Base-by-base conservation (phyloP, 2,888 invertebrate genomes). In the Eupsilia transversa region DNA sequence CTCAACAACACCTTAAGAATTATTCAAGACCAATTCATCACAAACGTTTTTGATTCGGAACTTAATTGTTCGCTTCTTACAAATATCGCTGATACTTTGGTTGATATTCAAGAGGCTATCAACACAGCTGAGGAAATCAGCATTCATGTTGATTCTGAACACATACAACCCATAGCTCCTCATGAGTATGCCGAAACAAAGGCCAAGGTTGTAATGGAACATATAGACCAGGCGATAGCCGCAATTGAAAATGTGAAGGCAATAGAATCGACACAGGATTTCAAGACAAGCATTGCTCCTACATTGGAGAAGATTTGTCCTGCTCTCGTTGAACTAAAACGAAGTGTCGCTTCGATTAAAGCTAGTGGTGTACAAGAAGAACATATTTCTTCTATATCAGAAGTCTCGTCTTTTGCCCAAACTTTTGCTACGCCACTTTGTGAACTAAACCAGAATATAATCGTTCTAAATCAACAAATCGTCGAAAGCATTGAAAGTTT, bases 341-440 rank as follows among this genome's bases (percentile, higher is more conserved):
- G 86, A 20, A 92, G 87, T 91, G 69, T 97, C 90, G 91, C 93
- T 86, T 76, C 94, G 83, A 68, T 93, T 87, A 87, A 90, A 90
- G 38, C 90, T 30, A 83, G 72, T 83, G 87, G 85, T 33, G 54
- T 86, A 43, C 86, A 89, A 59, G 90, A 92, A 70, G 93, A 94
- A 77, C 88, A 91, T 76, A 30, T 93, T 52, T 91, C 91, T 52
- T 92, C 94, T 57, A 88, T 97, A 52, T 95, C 96, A 12, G 94
- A 96, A 0, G 87, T 87, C 59, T 94, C 96, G 2, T 94, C 96
- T 0, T 92, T 96, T 33, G 94, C 93, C 60, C 84, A 93, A 83
- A 92, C 91, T 23, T 80, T 96, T 69, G 95, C 94, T n/a, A 91
- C 91, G 17, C 94, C 95, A 30, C 80, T 96, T 17, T 92, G 91